Evolutionary conservation across 1,140 invertebrate genomes (phyloP).

Genomic region (Zaprionus inermis): DNA sequence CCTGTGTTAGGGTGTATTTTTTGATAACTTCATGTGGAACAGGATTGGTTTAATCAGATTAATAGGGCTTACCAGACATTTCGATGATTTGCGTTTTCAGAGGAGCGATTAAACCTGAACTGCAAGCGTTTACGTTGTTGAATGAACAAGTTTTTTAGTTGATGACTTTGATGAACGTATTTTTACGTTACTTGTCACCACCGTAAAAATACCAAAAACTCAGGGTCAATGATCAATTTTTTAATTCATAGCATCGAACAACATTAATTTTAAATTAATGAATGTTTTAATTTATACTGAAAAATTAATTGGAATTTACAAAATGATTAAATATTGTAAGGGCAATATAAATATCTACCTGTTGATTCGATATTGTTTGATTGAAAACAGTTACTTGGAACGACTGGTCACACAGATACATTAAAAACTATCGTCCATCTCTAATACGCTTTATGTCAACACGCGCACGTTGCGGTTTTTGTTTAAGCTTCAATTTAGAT

Average conservation of each 20-base stretch:
- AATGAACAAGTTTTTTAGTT: slow-evolving; percentile 36
- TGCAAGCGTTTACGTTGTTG: slow-evolving; percentile 37
- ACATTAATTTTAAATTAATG: not conserved
- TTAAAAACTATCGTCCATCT: slow-evolving; percentile 9
- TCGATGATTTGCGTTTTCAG: slow-evolving; percentile 28
- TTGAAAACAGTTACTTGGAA: slow-evolving; percentile 1
- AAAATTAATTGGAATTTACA: not conserved
- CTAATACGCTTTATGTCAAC: slow-evolving; percentile 30
- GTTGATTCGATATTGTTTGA: slow-evolving; percentile 22
- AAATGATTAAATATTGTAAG: not conserved
- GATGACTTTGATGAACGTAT: not conserved
- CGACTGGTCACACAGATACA: not conserved
- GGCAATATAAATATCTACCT: not conserved
- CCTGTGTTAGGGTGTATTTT: slow-evolving; percentile 73
- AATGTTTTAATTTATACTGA: not conserved
- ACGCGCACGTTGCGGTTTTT: slow-evolving; percentile 56
- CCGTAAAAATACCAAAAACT: not conserved
- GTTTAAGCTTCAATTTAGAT: not conserved
- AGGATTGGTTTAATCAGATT: slow-evolving; percentile 4
- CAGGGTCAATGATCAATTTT: not conserved
- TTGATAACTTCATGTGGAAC: slow-evolving; percentile 44
- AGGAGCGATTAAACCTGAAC: slow-evolving; percentile 34
- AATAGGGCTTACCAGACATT: slow-evolving; percentile 64
- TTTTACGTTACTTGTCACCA: slow-evolving; percentile 13
- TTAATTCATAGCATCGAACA: not conserved